phyloP scores from a whole-genome alignment of 2,797 vertebrate genomes.

The Neoniphon sammara region DNA sequence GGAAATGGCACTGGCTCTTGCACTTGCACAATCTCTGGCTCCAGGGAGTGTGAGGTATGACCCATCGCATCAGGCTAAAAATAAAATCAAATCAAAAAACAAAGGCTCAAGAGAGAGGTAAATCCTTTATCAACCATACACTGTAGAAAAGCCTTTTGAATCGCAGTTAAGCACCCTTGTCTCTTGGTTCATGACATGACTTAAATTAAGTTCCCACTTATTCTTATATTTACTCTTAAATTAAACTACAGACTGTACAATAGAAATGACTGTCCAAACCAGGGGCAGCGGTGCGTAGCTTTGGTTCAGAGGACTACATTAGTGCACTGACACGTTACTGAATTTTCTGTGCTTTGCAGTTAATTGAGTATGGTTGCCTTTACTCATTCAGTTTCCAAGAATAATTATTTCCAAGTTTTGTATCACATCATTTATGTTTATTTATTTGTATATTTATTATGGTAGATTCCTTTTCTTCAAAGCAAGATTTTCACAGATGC shows the following conservation, averaged over 20 bases:
- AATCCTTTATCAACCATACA: constrained; percentile 76
- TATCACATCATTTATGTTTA: constrained; percentile 21
- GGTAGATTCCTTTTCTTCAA: background rate
- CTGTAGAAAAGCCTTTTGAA: constrained; percentile 61
- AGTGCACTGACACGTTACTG: constrained; percentile 11
- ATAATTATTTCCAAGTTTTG: constrained; percentile 18
- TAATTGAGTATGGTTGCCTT: constrained; percentile 41
- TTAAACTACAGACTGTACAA: constrained; percentile 28
- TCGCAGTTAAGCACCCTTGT: constrained; percentile 68
- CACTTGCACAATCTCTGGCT: constrained; percentile 98
- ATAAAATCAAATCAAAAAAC: constrained; percentile 78
- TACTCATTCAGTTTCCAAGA: constrained; percentile 1
- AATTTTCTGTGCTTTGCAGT: constrained; percentile 22
- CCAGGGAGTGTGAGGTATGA: constrained; percentile 99
- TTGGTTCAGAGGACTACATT: constrained; percentile 39
- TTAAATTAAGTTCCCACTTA: constrained; percentile 69
- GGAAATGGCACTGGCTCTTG: constrained; percentile 98
- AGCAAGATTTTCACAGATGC: constrained; percentile 14
- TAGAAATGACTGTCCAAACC: constrained; percentile 25
- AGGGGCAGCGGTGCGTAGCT: constrained; percentile 43
- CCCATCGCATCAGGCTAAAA: constrained; percentile 79
- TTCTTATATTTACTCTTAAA: constrained; percentile 51
- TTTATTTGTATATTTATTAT: constrained; percentile 32
- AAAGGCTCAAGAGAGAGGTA: constrained; percentile 83
- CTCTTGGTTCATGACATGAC: constrained; percentile 56